These are phyloP conservation scores for Poeciliopsis occidentalis DNA, from an alignment of 2,113 vertebrate species.

Conservation along the genomic window DNA sequence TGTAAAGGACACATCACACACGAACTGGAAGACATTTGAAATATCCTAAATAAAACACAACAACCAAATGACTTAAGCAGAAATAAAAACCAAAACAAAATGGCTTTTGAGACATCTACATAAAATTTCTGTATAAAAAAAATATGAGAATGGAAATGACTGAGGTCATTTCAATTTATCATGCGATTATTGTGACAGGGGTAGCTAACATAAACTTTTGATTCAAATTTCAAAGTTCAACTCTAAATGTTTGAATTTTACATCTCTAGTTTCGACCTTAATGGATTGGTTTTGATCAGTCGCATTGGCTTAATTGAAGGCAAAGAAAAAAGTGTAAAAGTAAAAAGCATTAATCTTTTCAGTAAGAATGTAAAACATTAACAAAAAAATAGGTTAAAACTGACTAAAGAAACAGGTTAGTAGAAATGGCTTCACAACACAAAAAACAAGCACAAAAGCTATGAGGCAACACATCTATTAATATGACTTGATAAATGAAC, in stretches of 20 bases:
- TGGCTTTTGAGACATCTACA: too few relatives aligned
- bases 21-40: too few relatives aligned
- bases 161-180: too few relatives aligned
- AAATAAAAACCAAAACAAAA: too few relatives aligned
- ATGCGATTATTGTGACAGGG: too few relatives aligned
- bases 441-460: slow-evolving; percentile 7
- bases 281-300: not conserved
- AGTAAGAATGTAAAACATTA: not conserved
- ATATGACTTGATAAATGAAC: slow-evolving; percentile 13
- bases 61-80: too few relatives aligned
- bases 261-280: slow-evolving; percentile 13
- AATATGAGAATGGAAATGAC: too few relatives aligned
- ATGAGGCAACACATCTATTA: slow-evolving; percentile 3
- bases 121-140: too few relatives aligned
- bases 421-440: slow-evolving; percentile 24
- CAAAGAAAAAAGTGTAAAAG: not conserved
- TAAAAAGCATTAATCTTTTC: not conserved
- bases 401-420: slow-evolving; percentile 8
- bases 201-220: not conserved
- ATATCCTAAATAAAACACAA: too few relatives aligned
- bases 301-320: not conserved
- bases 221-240: not conserved
- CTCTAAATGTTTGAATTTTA: not conserved
- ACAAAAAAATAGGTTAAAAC: not conserved
- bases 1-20: too few relatives aligned